Percentiles rank a stretch among this genome's conserved stretches.
Evolutionary conservation across 2,797 vertebrate species (phyloP).

Genomic region (Pagetopsis macropterus): DNA sequence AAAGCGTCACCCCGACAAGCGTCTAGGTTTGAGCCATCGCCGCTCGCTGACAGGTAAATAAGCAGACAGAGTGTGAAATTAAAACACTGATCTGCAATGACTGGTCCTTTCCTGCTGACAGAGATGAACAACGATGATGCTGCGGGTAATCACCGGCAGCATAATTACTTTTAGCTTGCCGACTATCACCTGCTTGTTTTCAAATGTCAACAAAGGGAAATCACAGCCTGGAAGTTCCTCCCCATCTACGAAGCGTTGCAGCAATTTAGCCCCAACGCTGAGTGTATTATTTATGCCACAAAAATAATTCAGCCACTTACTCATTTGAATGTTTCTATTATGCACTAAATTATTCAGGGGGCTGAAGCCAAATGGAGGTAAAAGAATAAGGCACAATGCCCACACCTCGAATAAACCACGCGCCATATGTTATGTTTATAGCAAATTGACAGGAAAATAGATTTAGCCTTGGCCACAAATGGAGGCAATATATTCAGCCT

Average conservation of each 20-base stretch:
- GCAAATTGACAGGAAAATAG: slow-evolving; percentile 67
- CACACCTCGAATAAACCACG: slow-evolving; percentile 33
- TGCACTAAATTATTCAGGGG: slow-evolving; percentile 59
- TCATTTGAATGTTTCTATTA: slow-evolving; percentile 74
- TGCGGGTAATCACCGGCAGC: slow-evolving; percentile 59
- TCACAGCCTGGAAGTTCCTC: slow-evolving; percentile 26
- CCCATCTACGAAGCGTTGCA: slow-evolving; percentile 35
- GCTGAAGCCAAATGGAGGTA: slow-evolving; percentile 58
- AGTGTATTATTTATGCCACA: slow-evolving; percentile 60
- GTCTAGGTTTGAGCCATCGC: slow-evolving; percentile 24
- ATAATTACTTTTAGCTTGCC: slow-evolving; percentile 65
- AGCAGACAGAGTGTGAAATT: slow-evolving; percentile 61
- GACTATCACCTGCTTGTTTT: slow-evolving; percentile 51
- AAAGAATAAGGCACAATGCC: slow-evolving; percentile 49
- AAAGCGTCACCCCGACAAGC: slow-evolving; percentile 21
- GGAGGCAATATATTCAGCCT: slow-evolving; percentile 58
- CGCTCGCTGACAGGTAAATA: slow-evolving; percentile 58
- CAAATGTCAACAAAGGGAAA: slow-evolving; percentile 58
- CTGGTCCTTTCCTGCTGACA: slow-evolving; percentile 53
- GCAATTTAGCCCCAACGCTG: slow-evolving; percentile 43
- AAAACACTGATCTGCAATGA: slow-evolving; percentile 58
- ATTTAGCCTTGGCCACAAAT: slow-evolving; percentile 69
- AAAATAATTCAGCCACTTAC: slow-evolving; percentile 64
- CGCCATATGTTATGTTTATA: slow-evolving; percentile 64
- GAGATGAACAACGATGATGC: slow-evolving; percentile 54